Percentiles rank a stretch among this genome's conserved stretches.
These are phyloP conservation scores for Pristionchus arcanus DNA, from an alignment of 2,888 invertebrate species.

Conservation along the genomic window DNA sequence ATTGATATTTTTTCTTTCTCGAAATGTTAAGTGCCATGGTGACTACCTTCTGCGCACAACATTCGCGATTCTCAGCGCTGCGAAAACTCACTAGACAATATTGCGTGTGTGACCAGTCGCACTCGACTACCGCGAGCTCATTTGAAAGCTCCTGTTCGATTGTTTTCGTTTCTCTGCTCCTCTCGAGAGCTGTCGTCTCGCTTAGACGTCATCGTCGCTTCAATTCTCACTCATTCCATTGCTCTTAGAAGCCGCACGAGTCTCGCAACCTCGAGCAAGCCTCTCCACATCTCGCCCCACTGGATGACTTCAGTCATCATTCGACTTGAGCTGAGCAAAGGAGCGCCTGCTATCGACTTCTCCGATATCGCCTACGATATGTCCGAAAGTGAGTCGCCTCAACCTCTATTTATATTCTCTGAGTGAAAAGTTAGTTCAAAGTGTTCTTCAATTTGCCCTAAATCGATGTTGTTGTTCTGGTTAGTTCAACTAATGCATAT, in stretches of 20 bases:
- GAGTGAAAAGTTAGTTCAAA: background rate
- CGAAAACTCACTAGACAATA: background rate
- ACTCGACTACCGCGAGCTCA: conserved; percentile 17
- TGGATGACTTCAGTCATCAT: conserved; percentile 39
- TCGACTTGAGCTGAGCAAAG: conserved; percentile 43
- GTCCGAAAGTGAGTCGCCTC: conserved; percentile 25
- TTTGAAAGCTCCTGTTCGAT: conserved; percentile 45
- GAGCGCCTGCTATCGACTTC: conserved; percentile 43
- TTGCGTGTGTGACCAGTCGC: background rate
- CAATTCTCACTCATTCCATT: background rate
- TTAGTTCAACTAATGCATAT: too few species aligned
- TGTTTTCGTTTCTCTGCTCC: conserved; percentile 26
- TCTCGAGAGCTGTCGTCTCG: background rate
- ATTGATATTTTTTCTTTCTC: background rate
- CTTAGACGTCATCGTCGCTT: background rate
- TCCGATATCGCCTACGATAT: conserved; percentile 52
- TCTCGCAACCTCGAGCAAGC: background rate
- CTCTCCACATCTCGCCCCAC: background rate
- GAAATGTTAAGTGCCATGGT: background rate
- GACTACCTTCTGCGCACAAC: background rate
- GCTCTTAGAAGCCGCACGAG: background rate
- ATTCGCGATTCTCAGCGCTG: background rate
- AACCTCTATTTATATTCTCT: background rate
- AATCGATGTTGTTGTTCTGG: background rate
- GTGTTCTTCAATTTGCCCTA: background rate